These are phyloP conservation scores for Eueides isabella DNA, from an alignment of 1,140 invertebrate species.

Conservation along the genomic window DNA sequence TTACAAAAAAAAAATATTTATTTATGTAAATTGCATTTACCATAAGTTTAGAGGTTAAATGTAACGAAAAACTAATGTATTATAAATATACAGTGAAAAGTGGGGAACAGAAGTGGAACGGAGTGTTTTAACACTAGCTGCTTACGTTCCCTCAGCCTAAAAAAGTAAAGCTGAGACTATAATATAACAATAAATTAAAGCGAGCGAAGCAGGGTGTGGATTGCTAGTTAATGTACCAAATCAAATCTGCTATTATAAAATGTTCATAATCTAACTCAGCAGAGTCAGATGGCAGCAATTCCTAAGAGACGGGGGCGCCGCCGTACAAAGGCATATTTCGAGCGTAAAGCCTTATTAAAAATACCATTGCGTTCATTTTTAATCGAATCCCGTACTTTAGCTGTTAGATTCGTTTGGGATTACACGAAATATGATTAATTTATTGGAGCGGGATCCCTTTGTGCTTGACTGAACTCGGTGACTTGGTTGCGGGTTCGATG, in stretches of 20 bases:
- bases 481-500: not conserved
- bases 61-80: too few relatives aligned
- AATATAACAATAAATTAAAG: too few relatives aligned
- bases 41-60: too few relatives aligned
- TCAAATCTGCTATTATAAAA: not conserved
- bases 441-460: not conserved
- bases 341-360: conserved; percentile 21
- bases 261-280: conserved; percentile 3
- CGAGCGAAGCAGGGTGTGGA: too few relatives aligned
- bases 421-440: conserved; percentile 7
- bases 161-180: too few relatives aligned
- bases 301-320: not conserved
- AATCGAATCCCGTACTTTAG: conserved; percentile 14
- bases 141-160: too few relatives aligned
- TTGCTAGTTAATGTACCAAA: not conserved
- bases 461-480: not conserved
- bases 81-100: too few relatives aligned
- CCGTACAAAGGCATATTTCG: conserved; percentile 22
- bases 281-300: conserved; percentile 13
- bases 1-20: too few relatives aligned
- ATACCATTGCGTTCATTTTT: conserved; percentile 23
- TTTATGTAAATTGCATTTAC: too few relatives aligned
- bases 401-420: conserved; percentile 4
- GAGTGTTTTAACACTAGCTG: too few relatives aligned
- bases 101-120: too few relatives aligned